Percentiles rank a stretch among this genome's conserved stretches.
phyloP scores from a whole-genome alignment of 2,797 vertebrate genomes.

The Vultur gryphus region DNA sequence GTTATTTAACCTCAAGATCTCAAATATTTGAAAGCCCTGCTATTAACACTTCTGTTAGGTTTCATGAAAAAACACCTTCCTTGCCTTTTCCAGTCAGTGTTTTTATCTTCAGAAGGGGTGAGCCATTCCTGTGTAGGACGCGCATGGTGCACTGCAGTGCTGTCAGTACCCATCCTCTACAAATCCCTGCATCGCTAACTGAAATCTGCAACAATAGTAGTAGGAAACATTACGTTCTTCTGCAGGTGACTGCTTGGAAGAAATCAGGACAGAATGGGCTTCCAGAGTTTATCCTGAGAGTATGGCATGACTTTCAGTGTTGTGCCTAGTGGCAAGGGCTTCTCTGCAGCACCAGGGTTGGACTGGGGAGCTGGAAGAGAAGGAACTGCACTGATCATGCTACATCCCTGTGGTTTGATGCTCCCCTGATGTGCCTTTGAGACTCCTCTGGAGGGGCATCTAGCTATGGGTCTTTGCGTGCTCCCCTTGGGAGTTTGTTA shows the following conservation, averaged over 20 bases:
- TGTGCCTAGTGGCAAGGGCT: background rate
- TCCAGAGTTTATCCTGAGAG: background rate
- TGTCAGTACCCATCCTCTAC: no score
- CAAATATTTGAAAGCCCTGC: background rate
- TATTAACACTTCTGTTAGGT: background rate
- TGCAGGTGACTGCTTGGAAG: background rate
- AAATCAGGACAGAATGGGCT: background rate
- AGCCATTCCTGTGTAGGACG: background rate
- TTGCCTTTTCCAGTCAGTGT: background rate
- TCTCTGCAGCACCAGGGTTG: background rate
- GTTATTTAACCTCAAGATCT: background rate
- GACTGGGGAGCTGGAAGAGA: background rate
- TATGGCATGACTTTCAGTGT: background rate
- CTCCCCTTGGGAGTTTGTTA: background rate
- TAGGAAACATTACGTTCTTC: background rate
- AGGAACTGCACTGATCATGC: background rate
- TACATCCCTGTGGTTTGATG: background rate
- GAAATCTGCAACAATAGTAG: background rate
- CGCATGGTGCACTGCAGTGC: no score
- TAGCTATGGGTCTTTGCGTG: background rate
- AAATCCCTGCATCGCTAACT: fast-evolving
- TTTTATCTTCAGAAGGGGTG: background rate
- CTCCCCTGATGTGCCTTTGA: background rate
- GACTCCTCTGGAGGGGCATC: background rate
- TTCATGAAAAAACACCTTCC: background rate